A percentile compares a stretch with the other conserved stretches of the same genome.
Conservation (phyloP, 2,797 vertebrate species). For the Sparidentex hasta region DNA sequence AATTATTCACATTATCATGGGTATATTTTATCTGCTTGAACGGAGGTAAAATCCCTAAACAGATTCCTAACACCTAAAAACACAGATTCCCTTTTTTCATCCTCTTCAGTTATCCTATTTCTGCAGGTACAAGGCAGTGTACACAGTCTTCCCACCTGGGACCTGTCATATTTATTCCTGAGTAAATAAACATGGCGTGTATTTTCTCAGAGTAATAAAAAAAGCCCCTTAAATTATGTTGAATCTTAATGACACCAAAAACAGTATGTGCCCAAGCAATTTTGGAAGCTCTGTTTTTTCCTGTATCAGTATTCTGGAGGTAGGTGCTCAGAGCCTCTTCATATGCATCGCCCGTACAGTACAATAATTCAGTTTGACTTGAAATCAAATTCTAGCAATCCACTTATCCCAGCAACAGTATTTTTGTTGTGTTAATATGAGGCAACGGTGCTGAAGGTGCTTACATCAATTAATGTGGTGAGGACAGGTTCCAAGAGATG, state of each 20-base stretch:
- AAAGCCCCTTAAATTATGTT: neutral
- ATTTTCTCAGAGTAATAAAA: neutral
- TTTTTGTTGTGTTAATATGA: constrained; percentile 40
- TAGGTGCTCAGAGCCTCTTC: neutral
- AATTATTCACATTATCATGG: neutral
- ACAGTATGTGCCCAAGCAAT: neutral
- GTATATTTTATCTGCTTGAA: constrained; percentile 9
- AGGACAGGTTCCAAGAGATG: constrained; percentile 72
- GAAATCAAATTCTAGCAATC: constrained; percentile 36
- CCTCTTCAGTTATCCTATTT: constrained; percentile 14
- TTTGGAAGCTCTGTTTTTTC: neutral
- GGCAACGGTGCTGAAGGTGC: constrained; percentile 48
- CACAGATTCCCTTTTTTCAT: constrained; percentile 13
- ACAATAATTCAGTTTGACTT: constrained; percentile 27
- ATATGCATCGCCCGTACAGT: neutral
- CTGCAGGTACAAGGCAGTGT: neutral
- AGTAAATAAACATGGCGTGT: constrained; percentile 14
- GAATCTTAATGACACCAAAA: constrained; percentile 5
- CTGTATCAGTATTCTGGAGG: neutral
- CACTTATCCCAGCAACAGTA: constrained; percentile 27
- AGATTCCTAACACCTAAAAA: neutral
- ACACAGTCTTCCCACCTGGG: constrained; percentile 3
- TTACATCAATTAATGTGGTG: constrained; percentile 60
- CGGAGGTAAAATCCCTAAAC: constrained; percentile 5
- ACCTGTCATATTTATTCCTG: constrained; percentile 4